A percentile compares a stretch with the other conserved stretches of the same genome.
Evolutionary conservation across 2,113 vertebrate genomes (phyloP).

Genomic region (Pelusios castaneus): DNA sequence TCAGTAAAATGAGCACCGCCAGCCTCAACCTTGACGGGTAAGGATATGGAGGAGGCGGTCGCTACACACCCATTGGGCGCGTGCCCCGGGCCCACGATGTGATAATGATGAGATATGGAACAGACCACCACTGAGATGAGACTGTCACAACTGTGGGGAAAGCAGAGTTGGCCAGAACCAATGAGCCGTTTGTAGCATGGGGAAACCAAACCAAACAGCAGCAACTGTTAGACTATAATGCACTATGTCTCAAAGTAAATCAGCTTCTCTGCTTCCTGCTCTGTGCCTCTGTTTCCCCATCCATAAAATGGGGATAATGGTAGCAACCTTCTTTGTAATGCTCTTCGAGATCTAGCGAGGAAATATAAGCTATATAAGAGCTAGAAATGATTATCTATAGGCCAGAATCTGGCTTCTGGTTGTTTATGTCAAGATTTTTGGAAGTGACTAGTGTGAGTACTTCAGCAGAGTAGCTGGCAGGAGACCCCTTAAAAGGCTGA

Average conservation of each 20-base stretch:
- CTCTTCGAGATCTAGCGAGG: accelerated
- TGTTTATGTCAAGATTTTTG: not conserved
- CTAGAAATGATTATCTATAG: not conserved
- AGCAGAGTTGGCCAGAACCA: not conserved
- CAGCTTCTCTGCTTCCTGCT: not conserved
- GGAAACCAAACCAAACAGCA: accelerated
- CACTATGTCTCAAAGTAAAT: not conserved
- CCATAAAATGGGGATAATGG: accelerated
- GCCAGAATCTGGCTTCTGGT: not conserved
- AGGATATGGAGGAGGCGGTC: not conserved
- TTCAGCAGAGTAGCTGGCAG: not conserved
- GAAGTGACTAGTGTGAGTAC: conserved; percentile 13
- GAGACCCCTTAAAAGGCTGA: conserved; percentile 24
- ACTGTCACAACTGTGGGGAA: accelerated
- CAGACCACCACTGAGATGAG: not conserved
- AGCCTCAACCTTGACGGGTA: not conserved
- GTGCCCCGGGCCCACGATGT: not conserved
- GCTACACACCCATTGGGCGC: not conserved
- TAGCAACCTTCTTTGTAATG: accelerated
- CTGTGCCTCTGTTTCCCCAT: accelerated
- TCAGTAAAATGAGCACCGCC: not conserved
- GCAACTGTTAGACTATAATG: accelerated
- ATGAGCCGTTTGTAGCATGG: not conserved
- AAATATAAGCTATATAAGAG: not conserved
- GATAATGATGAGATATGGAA: not conserved